Base-by-base conservation (phyloP, 1,140 invertebrate genomes). In the Bilobella aurantiaca region DNA sequence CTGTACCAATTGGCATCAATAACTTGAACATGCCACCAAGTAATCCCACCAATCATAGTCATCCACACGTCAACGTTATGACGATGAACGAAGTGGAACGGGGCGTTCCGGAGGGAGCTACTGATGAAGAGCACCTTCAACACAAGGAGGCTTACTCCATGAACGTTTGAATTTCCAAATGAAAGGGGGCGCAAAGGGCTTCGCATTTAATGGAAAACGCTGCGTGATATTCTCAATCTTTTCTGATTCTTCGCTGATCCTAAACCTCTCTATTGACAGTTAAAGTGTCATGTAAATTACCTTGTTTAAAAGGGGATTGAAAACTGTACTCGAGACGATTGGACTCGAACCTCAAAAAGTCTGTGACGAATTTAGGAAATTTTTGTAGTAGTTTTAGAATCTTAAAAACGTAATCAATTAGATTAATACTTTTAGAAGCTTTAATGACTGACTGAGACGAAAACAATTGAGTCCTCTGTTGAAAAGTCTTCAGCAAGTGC, bases 61-160 rank as follows among this genome's bases (percentile, higher is more conserved):
- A 56, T 27, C 29, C 53, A 16, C 47, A 64, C 18, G 57, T 60
- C 27, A 65, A 65, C 34, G 56, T 27, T n/a, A 28, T 65, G 37
- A 12, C 30, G 29, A 62, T 65, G 28, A 49, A 29, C 8, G 62
- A 67, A 23, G 3, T 59, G 25, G 65, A 70, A 42, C 65, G 65
- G 2, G 65, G 65, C n/a, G 65, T 59, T 28, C 70, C 70, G 29
- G 70, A 72, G 56, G 70, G 70, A 25, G 70, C 70, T 21, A 72
- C 67, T 2, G 70, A 72, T 32, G 70, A 72, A 57, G 69, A 71
- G 46, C 69, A 58, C 29, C 28, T 53, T 46, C 25, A 62, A 2
- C n/a, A 61, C 16, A 69, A 72, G 53, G 67, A 69, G 47, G 42
- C 67, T 14, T 69, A 72, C 59, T 69, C 68, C 27, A 72, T 72